A percentile compares a stretch with the other conserved stretches of the same genome.
Evolutionary conservation across 2,113 vertebrate species (phyloP).

Genomic region (Lophochroa leadbeateri): DNA sequence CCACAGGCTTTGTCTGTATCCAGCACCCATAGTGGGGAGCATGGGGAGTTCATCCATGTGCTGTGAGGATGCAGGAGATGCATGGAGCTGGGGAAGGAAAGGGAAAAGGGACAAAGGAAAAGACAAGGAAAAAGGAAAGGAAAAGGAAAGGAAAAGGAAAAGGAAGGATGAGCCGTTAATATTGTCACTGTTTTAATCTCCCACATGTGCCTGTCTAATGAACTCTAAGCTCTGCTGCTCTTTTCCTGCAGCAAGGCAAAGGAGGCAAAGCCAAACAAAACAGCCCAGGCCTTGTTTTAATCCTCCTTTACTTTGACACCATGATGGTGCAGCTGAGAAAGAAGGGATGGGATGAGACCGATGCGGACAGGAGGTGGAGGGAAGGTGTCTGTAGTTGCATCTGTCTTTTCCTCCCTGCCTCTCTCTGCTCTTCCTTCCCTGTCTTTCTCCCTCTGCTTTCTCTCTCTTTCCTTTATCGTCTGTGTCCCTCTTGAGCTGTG

Average conservation of each 20-base stretch:
- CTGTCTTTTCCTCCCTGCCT: conserved; percentile 41
- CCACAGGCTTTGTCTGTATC: not conserved
- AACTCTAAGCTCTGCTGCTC: not conserved
- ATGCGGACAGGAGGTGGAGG: not conserved
- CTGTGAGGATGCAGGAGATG: not conserved
- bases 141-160: not conserved
- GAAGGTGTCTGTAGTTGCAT: conserved; percentile 36
- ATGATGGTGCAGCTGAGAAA: not conserved
- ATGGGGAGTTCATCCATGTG: accelerated
- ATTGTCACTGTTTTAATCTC: accelerated
- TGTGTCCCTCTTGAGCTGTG: no score
- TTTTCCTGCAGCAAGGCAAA: not conserved
- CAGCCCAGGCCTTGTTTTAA: not conserved
- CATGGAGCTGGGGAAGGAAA: not conserved
- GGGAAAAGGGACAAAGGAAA: not conserved
- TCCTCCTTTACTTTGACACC: not conserved
- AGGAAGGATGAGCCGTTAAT: not conserved
- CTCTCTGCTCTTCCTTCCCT: not conserved
- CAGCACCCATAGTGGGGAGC: not conserved
- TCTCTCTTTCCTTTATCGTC: conserved; percentile 47
- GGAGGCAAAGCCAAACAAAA: conserved; percentile 39
- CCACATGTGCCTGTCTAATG: accelerated
- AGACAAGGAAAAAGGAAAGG: not conserved
- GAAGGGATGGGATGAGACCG: not conserved
- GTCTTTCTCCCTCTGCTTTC: not conserved